These are phyloP conservation scores for Oncorhynchus keta DNA, from an alignment of 2,113 vertebrate genomes.

Conservation along the genomic window DNA sequence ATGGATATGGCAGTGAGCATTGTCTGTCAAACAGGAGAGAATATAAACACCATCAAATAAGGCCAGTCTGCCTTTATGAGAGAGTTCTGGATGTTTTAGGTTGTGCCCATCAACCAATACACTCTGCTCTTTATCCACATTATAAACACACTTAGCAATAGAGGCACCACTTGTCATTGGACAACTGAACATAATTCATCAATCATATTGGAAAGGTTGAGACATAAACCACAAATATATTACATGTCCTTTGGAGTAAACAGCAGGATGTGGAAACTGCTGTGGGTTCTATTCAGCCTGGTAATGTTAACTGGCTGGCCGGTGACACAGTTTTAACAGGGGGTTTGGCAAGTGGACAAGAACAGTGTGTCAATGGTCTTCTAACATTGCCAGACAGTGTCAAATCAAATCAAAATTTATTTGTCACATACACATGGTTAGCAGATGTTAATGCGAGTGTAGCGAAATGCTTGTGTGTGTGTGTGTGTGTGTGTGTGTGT, in stretches of 20 bases:
- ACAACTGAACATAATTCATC: neutral
- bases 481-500: conserved; percentile 51
- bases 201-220: neutral
- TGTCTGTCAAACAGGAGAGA: conserved; percentile 73
- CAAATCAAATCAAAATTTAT: no score
- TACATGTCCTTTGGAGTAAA: neutral
- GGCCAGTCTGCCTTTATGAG: neutral
- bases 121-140: neutral
- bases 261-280: neutral
- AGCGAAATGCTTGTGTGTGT: neutral
- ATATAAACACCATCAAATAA: neutral
- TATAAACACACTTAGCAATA: neutral
- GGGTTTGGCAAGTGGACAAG: neutral
- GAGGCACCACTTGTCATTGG: no score
- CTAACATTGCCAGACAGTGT: neutral
- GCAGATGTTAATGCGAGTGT: no score
- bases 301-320: conserved; percentile 17
- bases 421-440: no score
- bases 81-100: neutral
- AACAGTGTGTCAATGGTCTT: neutral
- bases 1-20: conserved; percentile 96
- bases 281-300: neutral
- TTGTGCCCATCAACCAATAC: neutral
- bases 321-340: conserved; percentile 4
- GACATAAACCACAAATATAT: neutral